Conservation (phyloP, 2,888 invertebrate genomes). For the Euzetes globulus region DNA sequence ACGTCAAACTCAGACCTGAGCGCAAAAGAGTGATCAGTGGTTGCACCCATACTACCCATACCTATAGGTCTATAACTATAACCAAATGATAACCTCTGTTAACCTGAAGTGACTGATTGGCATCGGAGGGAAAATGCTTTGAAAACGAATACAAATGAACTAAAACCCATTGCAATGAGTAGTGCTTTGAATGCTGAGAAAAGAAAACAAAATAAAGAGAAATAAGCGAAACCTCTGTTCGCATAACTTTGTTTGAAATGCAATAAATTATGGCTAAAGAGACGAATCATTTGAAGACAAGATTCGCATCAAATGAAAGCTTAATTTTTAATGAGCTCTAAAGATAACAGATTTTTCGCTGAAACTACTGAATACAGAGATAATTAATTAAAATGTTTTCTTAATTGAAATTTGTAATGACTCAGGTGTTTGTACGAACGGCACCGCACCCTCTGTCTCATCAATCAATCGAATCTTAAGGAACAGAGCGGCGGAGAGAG, state of each 20-base stretch:
- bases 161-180: neutral
- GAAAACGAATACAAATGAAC: neutral
- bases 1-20: neutral
- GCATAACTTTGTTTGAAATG: slow-evolving; percentile 2
- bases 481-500: slow-evolving; percentile 90
- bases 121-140: neutral
- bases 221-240: neutral
- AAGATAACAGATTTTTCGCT: neutral
- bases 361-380: neutral
- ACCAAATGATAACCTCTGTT: slow-evolving; percentile 22
- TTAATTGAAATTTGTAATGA: neutral
- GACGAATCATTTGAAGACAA: too few relatives aligned
- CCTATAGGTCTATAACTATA: neutral
- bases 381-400: neutral
- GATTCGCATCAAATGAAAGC: neutral
- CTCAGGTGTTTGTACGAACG: slow-evolving; percentile 86
- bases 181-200: neutral
- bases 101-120: slow-evolving; percentile 21
- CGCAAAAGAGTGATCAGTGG: slow-evolving; percentile 10
- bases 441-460: slow-evolving; percentile 90
- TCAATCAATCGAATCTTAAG: slow-evolving; percentile 92
- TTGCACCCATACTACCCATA: slow-evolving; percentile 20
- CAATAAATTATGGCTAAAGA: neutral
- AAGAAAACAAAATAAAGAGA: neutral
- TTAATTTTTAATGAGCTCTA: neutral